Conservation (phyloP, 2,888 invertebrate genomes). For the Cephus pygmeus region DNA sequence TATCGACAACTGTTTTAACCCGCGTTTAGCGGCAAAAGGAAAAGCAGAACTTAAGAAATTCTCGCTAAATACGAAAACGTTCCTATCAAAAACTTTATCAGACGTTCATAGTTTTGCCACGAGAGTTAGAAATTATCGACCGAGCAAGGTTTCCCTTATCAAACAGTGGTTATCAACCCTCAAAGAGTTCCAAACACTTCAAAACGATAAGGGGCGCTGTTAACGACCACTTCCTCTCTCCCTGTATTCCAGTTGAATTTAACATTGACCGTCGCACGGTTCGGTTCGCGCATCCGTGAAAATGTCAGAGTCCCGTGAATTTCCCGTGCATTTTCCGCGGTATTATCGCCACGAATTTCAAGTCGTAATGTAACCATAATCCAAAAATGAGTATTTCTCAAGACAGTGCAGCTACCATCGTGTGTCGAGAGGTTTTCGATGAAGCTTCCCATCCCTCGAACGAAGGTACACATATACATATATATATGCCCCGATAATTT, state of each 20-base stretch:
- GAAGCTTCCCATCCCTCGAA: slow-evolving; percentile 85
- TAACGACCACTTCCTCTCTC: slow-evolving; percentile 22
- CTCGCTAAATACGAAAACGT: neutral
- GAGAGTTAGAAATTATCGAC: neutral
- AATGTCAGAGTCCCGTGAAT: slow-evolving; percentile 32
- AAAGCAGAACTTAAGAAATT: neutral
- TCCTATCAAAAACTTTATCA: neutral
- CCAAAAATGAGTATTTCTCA: slow-evolving; percentile 61
- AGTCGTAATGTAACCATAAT: slow-evolving; percentile 26
- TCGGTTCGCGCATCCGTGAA: slow-evolving; percentile 44
- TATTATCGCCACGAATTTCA: slow-evolving; percentile 20
- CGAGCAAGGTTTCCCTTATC: neutral
- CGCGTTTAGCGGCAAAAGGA: neutral
- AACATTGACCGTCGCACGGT: slow-evolving; percentile 58
- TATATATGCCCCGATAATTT: neutral
- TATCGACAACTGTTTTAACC: neutral
- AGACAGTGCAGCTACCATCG: slow-evolving; percentile 69
- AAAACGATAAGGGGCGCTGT: slow-evolving; percentile 4
- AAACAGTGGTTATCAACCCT: neutral
- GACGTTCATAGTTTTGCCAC: neutral
- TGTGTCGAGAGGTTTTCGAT: slow-evolving; percentile 87
- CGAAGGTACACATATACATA: slow-evolving; percentile 73
- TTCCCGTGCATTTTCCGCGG: slow-evolving; percentile 14
- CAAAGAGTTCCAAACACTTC: neutral
- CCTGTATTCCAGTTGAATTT: slow-evolving; percentile 57